Evolutionary conservation across 2,888 invertebrate species (phyloP), one percentile per base, ranked within the genome.

Genomic region (Agrochola macilenta): DNA sequence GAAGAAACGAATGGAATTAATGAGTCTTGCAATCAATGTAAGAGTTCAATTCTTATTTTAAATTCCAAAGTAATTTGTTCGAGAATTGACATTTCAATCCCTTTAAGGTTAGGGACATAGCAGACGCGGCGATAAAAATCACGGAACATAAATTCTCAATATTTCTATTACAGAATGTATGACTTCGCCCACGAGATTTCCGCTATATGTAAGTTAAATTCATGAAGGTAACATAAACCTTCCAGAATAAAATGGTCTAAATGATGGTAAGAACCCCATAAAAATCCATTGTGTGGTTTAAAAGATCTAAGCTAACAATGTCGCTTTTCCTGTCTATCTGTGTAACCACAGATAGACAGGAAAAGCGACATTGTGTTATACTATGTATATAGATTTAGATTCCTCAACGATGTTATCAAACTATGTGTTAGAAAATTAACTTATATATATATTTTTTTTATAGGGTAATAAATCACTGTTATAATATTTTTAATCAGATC

Each of bases 21-120:
- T 87, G 87, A 89, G 88, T 83, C 89, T 85, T 81, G 85, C 89
- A 88, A 88, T 88, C 89, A 89, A 88, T 89, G 88, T 87, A 78
- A 83, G 79, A 87, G 72, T 88, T 84, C 84, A 85, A 82, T 89
- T 89, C 89, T 88, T 88, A 86, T 88, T 89, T 89, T 84, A 85
- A 87, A 88, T 88, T 89, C 82, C 46, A 54, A 81, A 88, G 89
- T 83, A 85, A 88, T 89, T 88, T 86, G 80, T 83, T 85, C 73
- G 76, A 39, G 81, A 85, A 88, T 87, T 88, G 89, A 89, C 89
- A 83, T 89, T 89, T 86, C 88, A 86, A 85, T 89, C 87, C 52
- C 80, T 89, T 69, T 75, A 61, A 23, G 26, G 57, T 65, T 46
- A 72, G 73, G 77, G 71, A 74, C 68, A 64, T 46, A 65, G 49